Conservation (phyloP, 2,888 invertebrate genomes). For the Meiosimyza decipiens region DNA sequence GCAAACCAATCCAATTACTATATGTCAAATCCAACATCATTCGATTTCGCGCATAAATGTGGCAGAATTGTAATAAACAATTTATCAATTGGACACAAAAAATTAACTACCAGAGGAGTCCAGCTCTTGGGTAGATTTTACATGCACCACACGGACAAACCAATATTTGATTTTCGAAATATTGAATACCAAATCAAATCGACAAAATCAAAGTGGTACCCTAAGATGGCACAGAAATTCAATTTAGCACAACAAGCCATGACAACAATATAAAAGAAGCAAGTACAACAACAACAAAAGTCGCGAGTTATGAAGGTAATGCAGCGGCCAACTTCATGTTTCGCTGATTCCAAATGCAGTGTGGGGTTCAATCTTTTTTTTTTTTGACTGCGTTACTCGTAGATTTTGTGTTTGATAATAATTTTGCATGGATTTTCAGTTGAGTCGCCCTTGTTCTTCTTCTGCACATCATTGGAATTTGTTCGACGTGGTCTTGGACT, state of each 20-base stretch:
- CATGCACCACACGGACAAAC: conserved; percentile 22
- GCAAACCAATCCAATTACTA: too few species aligned
- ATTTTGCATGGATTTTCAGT: conserved; percentile 46
- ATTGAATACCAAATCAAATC: not conserved
- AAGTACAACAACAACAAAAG: not conserved
- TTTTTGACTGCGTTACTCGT: conserved; percentile 33
- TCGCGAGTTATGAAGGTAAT: conserved; percentile 22
- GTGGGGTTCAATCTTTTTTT: too few species aligned
- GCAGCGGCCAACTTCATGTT: not conserved
- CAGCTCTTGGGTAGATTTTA: not conserved
- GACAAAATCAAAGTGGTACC: not conserved
- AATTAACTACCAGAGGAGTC: conserved; percentile 25
- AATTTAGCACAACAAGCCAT: not conserved
- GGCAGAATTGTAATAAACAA: conserved; percentile 19
- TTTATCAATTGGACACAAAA: conserved; percentile 27
- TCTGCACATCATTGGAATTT: too few species aligned
- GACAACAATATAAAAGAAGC: conserved; percentile 1
- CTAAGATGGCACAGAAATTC: not conserved
- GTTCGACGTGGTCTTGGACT: too few species aligned
- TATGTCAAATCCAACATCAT: too few species aligned
- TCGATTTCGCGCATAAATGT: not conserved
- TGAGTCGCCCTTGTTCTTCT: too few species aligned
- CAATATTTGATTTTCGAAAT: conserved; percentile 32
- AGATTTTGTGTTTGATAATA: conserved; percentile 63
- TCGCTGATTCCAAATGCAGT: too few species aligned